Base-by-base conservation (phyloP, 2,797 vertebrate species). In the Linurgus olivaceus region DNA sequence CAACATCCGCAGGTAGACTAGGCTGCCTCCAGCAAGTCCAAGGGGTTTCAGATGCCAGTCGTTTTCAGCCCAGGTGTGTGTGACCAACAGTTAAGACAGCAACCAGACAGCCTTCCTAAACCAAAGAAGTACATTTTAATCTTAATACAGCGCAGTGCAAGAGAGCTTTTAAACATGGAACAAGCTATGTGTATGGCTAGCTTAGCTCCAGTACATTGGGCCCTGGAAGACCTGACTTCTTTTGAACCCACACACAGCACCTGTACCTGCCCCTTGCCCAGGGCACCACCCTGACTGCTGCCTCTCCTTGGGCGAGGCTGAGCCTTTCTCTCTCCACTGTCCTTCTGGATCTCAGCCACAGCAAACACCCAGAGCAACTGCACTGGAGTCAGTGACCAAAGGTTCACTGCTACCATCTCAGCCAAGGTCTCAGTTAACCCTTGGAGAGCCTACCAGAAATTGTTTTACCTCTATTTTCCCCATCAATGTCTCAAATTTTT, bases 71-170 rank as follows among this genome's bases (percentile, higher is more conserved):
- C 71, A 84, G 63, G 55, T 33, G 48, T 0, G 3, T 31, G 62
- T n/a, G 59, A 81, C 86, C 76, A 28, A 48, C 86, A 93, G 88
- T 63, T 82, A 90, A 29, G 1, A 73, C 77, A 66, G 67, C 70
- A 77, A 82, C 33, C 88, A 85, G 67, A 2, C 59, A 81, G 94
- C 47, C 54, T 80, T 92, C 90, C 88, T 95, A 96, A 93, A 95
- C 10, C 61, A 95, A 94, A 93, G 40, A 48, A 92, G 68, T 15
- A 92, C 37, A 81, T 51, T 90, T 93, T 73, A 78, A 76, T 70
- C 40, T 92, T 79, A 52, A 48, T 9, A 33, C n/a, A 82, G 61
- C 20, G 25, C 45, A 77, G 12, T 1, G 5, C 37, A 63, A 55
- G 25, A 82, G 19, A 73, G 33, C 7, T 17, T 85, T 91, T 51